A percentile compares a stretch with the other conserved stretches of the same genome.
Evolutionary conservation across 2,888 invertebrate species (phyloP).

Genomic region (Coenonympha glycerion): DNA sequence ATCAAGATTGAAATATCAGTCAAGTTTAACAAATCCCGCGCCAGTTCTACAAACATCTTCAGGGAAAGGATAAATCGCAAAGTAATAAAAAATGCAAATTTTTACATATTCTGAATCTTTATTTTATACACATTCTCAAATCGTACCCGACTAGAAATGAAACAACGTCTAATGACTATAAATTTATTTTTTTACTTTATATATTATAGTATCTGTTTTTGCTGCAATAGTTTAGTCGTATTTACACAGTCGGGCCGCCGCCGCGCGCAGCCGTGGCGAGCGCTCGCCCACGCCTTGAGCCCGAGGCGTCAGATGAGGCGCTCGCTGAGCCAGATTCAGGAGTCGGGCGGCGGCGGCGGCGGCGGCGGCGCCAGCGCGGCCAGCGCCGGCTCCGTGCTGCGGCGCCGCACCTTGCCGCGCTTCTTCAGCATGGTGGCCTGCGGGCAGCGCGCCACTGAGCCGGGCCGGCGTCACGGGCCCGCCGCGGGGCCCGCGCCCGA

Average conservation of each 20-base stretch:
- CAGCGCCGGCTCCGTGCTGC: slow-evolving; percentile 88
- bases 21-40: too few relatives aligned
- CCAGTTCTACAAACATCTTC: too few relatives aligned
- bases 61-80: too few relatives aligned
- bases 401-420: slow-evolving; percentile 96
- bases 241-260: slow-evolving; percentile 58
- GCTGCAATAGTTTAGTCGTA: slow-evolving; percentile 50
- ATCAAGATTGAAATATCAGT: too few relatives aligned
- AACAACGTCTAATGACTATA: slow-evolving; percentile 62
- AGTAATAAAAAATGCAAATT: slow-evolving; percentile 31
- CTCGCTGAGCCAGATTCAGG: slow-evolving; percentile 84
- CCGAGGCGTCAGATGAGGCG: slow-evolving; percentile 79
- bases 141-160: slow-evolving; percentile 58
- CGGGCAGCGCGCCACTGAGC: slow-evolving; percentile 63
- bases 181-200: slow-evolving; percentile 43
- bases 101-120: slow-evolving; percentile 44
- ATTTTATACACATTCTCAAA: slow-evolving; percentile 45
- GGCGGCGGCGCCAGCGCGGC: slow-evolving; percentile 57
- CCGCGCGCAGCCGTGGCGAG: slow-evolving; percentile 50
- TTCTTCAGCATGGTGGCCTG: slow-evolving; percentile 99
- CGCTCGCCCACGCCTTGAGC: slow-evolving; percentile 60
- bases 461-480: slow-evolving; percentile 51
- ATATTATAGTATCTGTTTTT: slow-evolving; percentile 38
- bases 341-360: slow-evolving; percentile 66
- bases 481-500: slow-evolving; percentile 82